Evolutionary conservation across 2,797 vertebrate genomes (phyloP), one percentile per base, ranked within the genome.

Genomic region (Galagoides demidoff): DNA sequence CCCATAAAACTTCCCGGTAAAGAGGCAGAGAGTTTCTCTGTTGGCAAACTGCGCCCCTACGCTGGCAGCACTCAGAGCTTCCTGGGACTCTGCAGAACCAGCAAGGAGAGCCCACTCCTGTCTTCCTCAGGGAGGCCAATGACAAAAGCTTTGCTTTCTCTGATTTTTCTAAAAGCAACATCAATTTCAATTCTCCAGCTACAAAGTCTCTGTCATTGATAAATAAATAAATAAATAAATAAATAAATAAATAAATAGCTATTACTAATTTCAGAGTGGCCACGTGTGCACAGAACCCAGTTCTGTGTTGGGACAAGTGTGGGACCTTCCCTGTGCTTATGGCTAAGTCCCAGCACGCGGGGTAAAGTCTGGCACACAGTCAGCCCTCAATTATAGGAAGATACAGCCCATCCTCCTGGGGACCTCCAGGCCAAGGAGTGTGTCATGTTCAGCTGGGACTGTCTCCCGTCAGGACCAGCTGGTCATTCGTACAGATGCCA

Each of bases 31-130:
- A 0, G 11, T 27, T 63, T 85, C 5, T 63, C 7, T 12, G 1
- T n/a, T 22, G 2, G 2, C 1, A 2, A 85, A 27, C 31, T 16
- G 1, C 29, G 1, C 7, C n/a, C 1, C 22, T 11, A 27, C 13
- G 14, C 49, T 4, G 49, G 49, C 49, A 4, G 49, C 49, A 52
- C 49, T 52, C 1, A 57, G 8, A 17, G n/a, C 0, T 20, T 3
- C 13, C 17, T 7, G 55, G 9, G 29, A 27, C 8, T 29, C 81
- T 19, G 0, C 52, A 34, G 61, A 93, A 1, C 16, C 27, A 76
- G 9, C 2, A 11, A 23, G 37, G 22, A 85, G 8, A 16, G 5
- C 0, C 17, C 14, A 13, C 1, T 29, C 78, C 9, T 64, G 7
- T 19, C 55, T 94, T 79, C 8, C 14, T 37, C 49, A 19, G 11